Base-by-base conservation (phyloP, 2,113 vertebrate species). In the Cyprinodon variegatus region DNA sequence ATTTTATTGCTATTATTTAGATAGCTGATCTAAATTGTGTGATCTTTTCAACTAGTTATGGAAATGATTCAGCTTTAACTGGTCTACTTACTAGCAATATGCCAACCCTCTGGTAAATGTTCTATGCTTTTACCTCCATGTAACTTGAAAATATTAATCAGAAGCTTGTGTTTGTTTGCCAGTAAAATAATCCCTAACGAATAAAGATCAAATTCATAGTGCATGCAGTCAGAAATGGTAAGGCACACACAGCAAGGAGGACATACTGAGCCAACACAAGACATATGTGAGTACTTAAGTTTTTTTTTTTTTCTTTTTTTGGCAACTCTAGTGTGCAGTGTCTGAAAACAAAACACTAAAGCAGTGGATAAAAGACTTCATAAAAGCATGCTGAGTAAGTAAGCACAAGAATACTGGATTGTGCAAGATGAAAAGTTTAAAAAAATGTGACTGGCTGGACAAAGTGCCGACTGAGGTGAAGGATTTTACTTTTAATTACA, bases 211-310 rank as follows among this genome's bases (percentile, higher is more conserved):
- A 60, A 13, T 53, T 20, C 41, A 37, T 68, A 68, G 37, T 68
- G 69, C 72, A 73, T 6, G 63, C 74, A 62, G 62, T 74, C 65
- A 48, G 65, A 70, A 80, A 68, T 3, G 15, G 70, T 84, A 77
- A 41, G 53, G 78, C 70, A 76, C 50, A 48, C 71, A 20, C 79
- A 81, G 65, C 59, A 61, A 78, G 79, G 73, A 66, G 64, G 77
- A 77, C 70, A 64, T 76, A 39, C 70, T 20, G 61, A 87, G 84
- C 77, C 77, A 77, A 80, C 4, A 6, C 61, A 43, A 65, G 70
- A 81, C 82, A 86, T 60, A 37, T 83, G 83, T 38, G 76, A 87
- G 76, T 73, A 60, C 66, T 85, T 89, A 76, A 83, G 79, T 80
- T 70, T 76, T 62, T 81, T 29, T 29, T 29, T 29, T 29, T 29